Conservation (phyloP, 2,888 invertebrate genomes). For the Agriopis marginaria region DNA sequence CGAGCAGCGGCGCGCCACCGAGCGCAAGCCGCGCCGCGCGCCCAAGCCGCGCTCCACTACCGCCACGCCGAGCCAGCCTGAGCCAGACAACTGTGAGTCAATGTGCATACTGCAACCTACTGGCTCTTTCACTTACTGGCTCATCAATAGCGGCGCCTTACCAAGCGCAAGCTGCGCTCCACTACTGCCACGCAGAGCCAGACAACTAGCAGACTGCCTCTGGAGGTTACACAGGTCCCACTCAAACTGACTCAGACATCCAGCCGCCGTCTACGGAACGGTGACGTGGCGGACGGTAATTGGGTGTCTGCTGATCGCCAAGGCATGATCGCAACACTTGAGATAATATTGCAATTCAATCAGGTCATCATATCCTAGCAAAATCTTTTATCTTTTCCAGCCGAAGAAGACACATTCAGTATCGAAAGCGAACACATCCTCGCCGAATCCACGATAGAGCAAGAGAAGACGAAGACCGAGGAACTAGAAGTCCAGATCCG, state of each 20-base stretch:
- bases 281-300: too few species aligned
- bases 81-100: constrained; percentile 10
- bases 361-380: too few species aligned
- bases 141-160: constrained; percentile 75
- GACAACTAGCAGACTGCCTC: too few species aligned
- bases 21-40: too few species aligned
- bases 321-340: too few species aligned
- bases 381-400: constrained; percentile 47
- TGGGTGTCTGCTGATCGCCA: too few species aligned
- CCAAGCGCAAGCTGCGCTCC: constrained; percentile 48
- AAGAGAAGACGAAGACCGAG: constrained; percentile 90
- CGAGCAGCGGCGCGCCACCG: constrained; percentile 71
- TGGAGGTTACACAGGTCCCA: too few species aligned
- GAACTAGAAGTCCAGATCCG: constrained; percentile 92
- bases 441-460: constrained; percentile 85
- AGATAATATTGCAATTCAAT: too few species aligned
- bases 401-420: constrained; percentile 74
- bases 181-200: neutral
- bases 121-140: too few species aligned
- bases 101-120: too few species aligned
- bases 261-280: too few species aligned
- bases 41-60: constrained; percentile 15
- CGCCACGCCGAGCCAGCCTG: neutral
- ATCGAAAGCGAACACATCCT: constrained; percentile 81
- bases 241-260: too few species aligned